These are phyloP conservation scores for Mamestra configurata DNA, from an alignment of 1,140 invertebrate genomes.

Conservation along the genomic window DNA sequence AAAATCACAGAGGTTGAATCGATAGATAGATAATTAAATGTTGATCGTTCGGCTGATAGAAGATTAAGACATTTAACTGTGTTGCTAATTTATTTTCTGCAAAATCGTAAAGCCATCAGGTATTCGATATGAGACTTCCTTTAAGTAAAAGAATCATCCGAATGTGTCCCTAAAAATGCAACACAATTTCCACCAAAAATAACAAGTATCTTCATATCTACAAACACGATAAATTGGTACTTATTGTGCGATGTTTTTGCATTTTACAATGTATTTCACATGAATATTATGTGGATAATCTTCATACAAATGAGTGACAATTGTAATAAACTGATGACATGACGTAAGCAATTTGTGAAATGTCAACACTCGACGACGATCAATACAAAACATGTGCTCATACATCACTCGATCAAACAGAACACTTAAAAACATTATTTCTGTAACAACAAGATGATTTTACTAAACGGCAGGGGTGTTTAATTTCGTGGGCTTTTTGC, in stretches of 20 bases:
- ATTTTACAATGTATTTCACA: background rate
- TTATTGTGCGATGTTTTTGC: slow-evolving; percentile 11
- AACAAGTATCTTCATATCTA: background rate
- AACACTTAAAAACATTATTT: slow-evolving; percentile 42
- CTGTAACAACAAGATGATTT: slow-evolving; percentile 41
- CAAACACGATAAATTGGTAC: slow-evolving; percentile 11
- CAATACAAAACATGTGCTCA: slow-evolving; percentile 32
- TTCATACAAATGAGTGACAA: slow-evolving; percentile 25
- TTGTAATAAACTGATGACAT: slow-evolving; percentile 20
- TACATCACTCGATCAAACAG: slow-evolving; percentile 31
- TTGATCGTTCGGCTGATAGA: background rate
- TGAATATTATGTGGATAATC: slow-evolving; percentile 21
- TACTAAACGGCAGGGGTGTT: slow-evolving; percentile 59
- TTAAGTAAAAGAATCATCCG: background rate
- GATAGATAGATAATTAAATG: background rate
- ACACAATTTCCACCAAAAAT: background rate
- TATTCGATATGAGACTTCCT: background rate
- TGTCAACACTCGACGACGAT: slow-evolving; percentile 1
- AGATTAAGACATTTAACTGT: slow-evolving; percentile 11
- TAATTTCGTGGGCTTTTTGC: slow-evolving; percentile 64
- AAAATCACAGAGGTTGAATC: background rate
- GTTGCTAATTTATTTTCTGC: background rate
- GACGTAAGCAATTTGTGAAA: slow-evolving; percentile 36
- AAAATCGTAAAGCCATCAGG: background rate
- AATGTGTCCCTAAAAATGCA: background rate